Base-by-base conservation (phyloP, 2,797 vertebrate genomes). In the Phoxinus dragarum region DNA sequence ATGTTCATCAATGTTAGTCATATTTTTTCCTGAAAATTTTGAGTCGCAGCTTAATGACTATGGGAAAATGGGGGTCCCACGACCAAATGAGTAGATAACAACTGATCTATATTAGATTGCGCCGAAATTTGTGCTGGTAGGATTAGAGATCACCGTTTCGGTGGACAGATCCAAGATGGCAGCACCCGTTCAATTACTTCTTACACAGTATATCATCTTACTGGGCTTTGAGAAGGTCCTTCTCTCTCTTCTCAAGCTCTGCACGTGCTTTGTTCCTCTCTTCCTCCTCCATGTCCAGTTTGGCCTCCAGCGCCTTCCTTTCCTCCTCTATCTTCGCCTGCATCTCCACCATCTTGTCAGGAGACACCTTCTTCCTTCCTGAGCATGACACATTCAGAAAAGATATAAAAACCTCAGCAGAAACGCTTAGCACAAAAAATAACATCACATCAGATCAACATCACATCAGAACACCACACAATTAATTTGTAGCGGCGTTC, bases 231-330 rank as follows among this genome's bases (percentile, higher is more conserved):
- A 99, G 95, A 47, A 99, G 95, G 88, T 99, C 98, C 88, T 99
- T 99, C 90, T 99, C 98, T 86, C 98, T 96, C 90, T 96, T 99
- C 92, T 99, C 98, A 84, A 99, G 93, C 89, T 99, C 98, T 52
- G 98, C 98, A 88, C 97, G 96, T 7, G 98, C 98, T 94, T 98
- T 99, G 94, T 99, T 99, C 91, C 98, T 95, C 93, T 99, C 98
- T 92, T 99, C 98, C 89, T 99, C 98, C 89, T 99, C 98, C 98
- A 99, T 99, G 92, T 99, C 98, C 81, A 99, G 95, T 89, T 99
- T 99, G 81, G 98, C 97, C 94, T 99, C 98, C 91, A 99, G 94
- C 19, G 96, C 98, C 92, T 97, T 99, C 90, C 97, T 96, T 91
- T 99, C 98, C 88, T 99, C 98, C 86, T 99, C 98, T 84, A 99